phyloP scores from a whole-genome alignment of 2,888 invertebrate species.

The Nowickia ferox region DNA sequence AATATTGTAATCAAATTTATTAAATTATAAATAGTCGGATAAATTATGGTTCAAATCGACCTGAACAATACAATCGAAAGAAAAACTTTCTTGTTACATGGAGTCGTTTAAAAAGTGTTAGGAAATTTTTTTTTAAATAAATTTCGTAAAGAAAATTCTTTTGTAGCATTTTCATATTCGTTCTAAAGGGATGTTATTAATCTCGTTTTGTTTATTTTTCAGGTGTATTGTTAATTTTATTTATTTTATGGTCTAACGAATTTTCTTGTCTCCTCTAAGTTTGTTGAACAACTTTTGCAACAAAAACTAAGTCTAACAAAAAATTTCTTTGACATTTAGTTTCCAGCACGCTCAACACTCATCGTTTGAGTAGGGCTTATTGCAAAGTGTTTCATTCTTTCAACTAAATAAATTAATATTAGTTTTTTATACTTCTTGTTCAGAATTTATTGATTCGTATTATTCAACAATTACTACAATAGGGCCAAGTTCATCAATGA shows the following conservation, averaged over 20 bases:
- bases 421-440: background rate
- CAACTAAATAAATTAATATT: conserved; percentile 43
- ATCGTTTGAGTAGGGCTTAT: conserved; percentile 35
- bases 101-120: too few species aligned
- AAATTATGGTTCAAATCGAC: too few species aligned
- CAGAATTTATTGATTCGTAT: conserved; percentile 11
- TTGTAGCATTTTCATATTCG: conserved; percentile 3
- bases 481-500: conserved; percentile 70
- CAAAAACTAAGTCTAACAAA: background rate
- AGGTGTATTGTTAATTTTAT: conserved; percentile 18
- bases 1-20: too few species aligned
- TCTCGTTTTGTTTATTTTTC: background rate
- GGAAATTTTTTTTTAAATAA: too few species aligned
- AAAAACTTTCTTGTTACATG: too few species aligned
- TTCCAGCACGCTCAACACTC: conserved; percentile 1
- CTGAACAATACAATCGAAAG: too few species aligned
- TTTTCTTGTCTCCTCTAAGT: conserved; percentile 19
- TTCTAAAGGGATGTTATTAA: too few species aligned
- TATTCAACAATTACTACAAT: conserved; percentile 53
- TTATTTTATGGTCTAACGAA: conserved; percentile 63
- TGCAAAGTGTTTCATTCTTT: conserved; percentile 45
- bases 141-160: too few species aligned
- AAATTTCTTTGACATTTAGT: background rate
- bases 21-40: too few species aligned
- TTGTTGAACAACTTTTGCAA: conserved; percentile 37